A percentile compares a stretch with the other conserved stretches of the same genome.
Evolutionary conservation across 2,888 invertebrate species (phyloP).

Genomic region (Pseudolycoriella hygida): DNA sequence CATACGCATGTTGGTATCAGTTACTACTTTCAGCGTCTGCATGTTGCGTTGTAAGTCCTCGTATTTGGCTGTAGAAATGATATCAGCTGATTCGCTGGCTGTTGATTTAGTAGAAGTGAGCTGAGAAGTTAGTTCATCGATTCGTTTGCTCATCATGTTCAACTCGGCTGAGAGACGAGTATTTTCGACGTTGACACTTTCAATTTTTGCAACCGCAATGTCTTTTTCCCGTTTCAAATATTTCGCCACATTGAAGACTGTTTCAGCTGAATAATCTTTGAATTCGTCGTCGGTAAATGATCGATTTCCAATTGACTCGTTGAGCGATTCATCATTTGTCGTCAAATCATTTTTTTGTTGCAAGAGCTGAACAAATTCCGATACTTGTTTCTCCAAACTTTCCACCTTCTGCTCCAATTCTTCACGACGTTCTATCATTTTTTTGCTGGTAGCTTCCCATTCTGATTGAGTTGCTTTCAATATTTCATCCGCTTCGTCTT

Average conservation of each 20-base stretch:
- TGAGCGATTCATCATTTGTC: constrained; percentile 33
- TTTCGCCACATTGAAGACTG: constrained; percentile 72
- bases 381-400: constrained; percentile 65
- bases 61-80: constrained; percentile 39
- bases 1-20: constrained; percentile 79
- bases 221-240: constrained; percentile 83
- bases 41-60: constrained; percentile 75
- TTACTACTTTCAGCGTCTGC: constrained; percentile 79
- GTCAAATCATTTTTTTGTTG: constrained; percentile 55
- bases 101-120: background rate
- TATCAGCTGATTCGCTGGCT: background rate
- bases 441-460: constrained; percentile 40
- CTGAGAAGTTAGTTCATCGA: constrained; percentile 36
- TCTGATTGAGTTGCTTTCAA: constrained; percentile 43
- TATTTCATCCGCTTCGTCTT: constrained; percentile 43
- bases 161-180: constrained; percentile 58
- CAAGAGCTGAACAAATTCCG: constrained; percentile 66
- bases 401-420: constrained; percentile 47
- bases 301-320: constrained; percentile 30
- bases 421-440: constrained; percentile 43
- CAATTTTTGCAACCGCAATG: constrained; percentile 67
- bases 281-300: constrained; percentile 51
- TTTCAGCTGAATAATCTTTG: constrained; percentile 48
- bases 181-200: constrained; percentile 71
- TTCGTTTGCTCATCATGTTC: constrained; percentile 50